Conservation (phyloP, 2,888 invertebrate species). For the Caenorhabditis sp. region DNA sequence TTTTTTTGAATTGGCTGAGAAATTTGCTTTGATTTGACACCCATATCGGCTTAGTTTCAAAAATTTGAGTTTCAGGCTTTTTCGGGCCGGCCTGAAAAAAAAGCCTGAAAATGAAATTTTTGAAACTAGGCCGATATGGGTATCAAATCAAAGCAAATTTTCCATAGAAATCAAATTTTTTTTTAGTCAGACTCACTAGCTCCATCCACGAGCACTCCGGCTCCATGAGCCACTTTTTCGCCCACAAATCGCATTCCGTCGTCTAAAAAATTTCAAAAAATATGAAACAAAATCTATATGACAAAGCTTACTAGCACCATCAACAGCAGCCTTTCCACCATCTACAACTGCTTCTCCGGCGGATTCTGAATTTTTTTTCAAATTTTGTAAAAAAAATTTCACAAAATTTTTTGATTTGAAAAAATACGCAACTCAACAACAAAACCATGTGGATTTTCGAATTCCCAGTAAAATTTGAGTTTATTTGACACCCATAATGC, state of each 20-base stretch:
- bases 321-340: constrained; percentile 46
- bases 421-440: neutral
- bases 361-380: constrained; percentile 32
- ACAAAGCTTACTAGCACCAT: constrained; percentile 10
- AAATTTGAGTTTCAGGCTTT: neutral
- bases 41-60: neutral
- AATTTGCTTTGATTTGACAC: neutral
- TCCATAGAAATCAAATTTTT: neutral
- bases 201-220: constrained; percentile 32
- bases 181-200: constrained; percentile 18
- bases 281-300: neutral
- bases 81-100: neutral
- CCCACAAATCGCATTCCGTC: constrained; percentile 8
- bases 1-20: neutral
- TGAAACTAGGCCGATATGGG: neutral
- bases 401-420: neutral
- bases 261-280: neutral
- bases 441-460: no score
- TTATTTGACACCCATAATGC: no score
- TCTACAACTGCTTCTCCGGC: constrained; percentile 38
- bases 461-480: no score
- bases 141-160: neutral
- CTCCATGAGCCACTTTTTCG: constrained; percentile 35
- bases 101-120: neutral
- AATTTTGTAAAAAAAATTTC: no score